Evolutionary conservation across 2,888 invertebrate species (phyloP), one percentile per base, ranked within the genome.

Genomic region (Branchinecta sandiegonensis): DNA sequence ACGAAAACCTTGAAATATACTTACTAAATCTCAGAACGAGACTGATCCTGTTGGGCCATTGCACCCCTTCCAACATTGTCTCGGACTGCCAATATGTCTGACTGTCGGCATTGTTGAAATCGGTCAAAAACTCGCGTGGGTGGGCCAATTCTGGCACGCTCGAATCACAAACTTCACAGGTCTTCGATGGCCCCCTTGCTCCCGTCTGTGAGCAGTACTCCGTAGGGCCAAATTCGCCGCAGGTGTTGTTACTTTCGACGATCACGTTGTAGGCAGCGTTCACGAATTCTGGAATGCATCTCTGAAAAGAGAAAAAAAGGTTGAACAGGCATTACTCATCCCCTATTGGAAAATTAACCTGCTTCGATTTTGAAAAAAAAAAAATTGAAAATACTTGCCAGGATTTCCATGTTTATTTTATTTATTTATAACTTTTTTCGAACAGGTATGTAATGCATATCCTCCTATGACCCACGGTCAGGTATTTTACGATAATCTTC

Each of bases 1-100:
- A n/a, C n/a, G n/a, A n/a, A n/a, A n/a, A n/a, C n/a, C n/a, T n/a
- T n/a, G n/a, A n/a, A n/a, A n/a, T n/a, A n/a, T n/a, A 76, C 82
- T 81, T 76, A 93, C 94, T 86, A 71, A 95, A 82, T 76, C 88
- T 83, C 47, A 97, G 80, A 0, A 94, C 95, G 71, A 99, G 81
- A 79, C 96, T 96, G 73, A 99, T 95, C 78, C 87, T 87, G 75
- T 86, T 88, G 0, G 94, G 94, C 77, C 88, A 89, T 77, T 94
- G 91, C 69, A 94, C 87, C 46, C 88, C 89, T 75, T 97, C 94
- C 75, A 84, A 85, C 94, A 99, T 95, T 4, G 99, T 97, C 77
- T 96, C 94, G 1, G 94, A 94, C 77, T 95, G 94, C 95, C 95
- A 95, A 92, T 93, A 95, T 0, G 94, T 93, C 73, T 88, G 87